Conservation (phyloP, 1,140 invertebrate species). For the Drosophila oshimai region DNA sequence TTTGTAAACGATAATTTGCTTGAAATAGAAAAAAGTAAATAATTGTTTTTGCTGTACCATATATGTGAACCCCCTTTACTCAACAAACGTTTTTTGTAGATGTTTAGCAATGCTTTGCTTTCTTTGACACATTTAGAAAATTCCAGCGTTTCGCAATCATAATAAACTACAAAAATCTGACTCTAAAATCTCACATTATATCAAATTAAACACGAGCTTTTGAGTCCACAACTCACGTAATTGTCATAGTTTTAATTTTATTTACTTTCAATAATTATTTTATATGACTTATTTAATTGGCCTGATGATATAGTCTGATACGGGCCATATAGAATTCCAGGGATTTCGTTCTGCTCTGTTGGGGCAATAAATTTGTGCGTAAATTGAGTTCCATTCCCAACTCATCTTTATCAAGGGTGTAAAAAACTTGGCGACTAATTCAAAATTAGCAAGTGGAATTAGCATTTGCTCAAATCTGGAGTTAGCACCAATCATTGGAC, state of each 20-base stretch:
- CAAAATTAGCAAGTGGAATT: slow-evolving; percentile 65
- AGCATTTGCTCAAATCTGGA: slow-evolving; percentile 51
- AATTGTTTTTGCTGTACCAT: not conserved
- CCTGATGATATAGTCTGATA: slow-evolving; percentile 3
- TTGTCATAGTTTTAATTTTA: not conserved
- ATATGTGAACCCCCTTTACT: too few relatives aligned
- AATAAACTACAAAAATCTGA: not conserved
- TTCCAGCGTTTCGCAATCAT: too few relatives aligned
- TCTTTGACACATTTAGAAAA: too few relatives aligned
- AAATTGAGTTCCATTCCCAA: slow-evolving; percentile 26
- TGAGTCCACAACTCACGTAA: not conserved
- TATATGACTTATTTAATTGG: slow-evolving; percentile 38
- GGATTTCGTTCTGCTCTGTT: slow-evolving; percentile 45
- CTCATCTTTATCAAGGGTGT: slow-evolving; percentile 43
- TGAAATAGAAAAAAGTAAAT: not conserved
- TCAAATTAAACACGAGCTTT: not conserved
- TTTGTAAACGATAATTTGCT: not conserved
- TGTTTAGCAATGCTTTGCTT: too few relatives aligned
- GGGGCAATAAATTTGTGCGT: slow-evolving; percentile 39
- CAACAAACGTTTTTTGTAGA: too few relatives aligned
- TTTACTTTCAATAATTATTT: slow-evolving; percentile 10
- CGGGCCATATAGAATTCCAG: slow-evolving; percentile 1
- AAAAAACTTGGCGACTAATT: slow-evolving; percentile 47
- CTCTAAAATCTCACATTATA: not conserved
- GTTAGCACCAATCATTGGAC: slow-evolving; percentile 53